These are phyloP conservation scores for Rhea americana DNA, from an alignment of 2,113 vertebrate species.

Conservation along the genomic window DNA sequence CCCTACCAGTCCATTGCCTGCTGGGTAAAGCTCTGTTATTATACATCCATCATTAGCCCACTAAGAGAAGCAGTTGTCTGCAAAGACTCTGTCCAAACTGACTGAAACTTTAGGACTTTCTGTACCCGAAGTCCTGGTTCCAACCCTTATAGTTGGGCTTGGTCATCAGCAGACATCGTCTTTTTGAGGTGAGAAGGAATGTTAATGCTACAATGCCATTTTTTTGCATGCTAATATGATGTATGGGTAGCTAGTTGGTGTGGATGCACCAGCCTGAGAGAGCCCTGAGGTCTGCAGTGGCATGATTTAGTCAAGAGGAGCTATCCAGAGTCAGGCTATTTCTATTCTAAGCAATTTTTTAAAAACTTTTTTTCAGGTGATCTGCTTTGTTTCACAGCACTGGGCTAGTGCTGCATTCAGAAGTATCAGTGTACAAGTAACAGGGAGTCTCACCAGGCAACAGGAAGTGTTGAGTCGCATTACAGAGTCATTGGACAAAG, in stretches of 20 bases:
- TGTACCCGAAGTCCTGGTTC: neutral
- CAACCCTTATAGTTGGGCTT: neutral
- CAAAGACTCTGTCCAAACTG: neutral
- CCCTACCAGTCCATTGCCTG: rapidly evolving
- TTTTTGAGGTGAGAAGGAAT: neutral
- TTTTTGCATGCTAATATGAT: neutral
- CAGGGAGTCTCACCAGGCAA: neutral
- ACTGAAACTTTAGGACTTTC: neutral
- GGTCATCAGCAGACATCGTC: neutral
- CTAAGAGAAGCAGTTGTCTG: neutral
- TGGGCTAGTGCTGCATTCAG: neutral
- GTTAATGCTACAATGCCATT: neutral
- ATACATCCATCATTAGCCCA: neutral
- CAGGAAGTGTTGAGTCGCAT: neutral
- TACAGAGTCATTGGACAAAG: neutral
- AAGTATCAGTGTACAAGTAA: neutral
- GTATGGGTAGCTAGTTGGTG: neutral
- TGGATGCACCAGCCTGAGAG: no score
- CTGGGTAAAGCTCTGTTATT: neutral
- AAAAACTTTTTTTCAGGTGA: neutral
- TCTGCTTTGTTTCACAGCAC: neutral
- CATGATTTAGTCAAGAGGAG: neutral
- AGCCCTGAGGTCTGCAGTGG: neutral
- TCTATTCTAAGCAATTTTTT: neutral
- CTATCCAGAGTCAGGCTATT: neutral